Evolutionary conservation across 2,888 invertebrate species (phyloP), one percentile per base, ranked within the genome.

Genomic region (Laspeyria flexula): DNA sequence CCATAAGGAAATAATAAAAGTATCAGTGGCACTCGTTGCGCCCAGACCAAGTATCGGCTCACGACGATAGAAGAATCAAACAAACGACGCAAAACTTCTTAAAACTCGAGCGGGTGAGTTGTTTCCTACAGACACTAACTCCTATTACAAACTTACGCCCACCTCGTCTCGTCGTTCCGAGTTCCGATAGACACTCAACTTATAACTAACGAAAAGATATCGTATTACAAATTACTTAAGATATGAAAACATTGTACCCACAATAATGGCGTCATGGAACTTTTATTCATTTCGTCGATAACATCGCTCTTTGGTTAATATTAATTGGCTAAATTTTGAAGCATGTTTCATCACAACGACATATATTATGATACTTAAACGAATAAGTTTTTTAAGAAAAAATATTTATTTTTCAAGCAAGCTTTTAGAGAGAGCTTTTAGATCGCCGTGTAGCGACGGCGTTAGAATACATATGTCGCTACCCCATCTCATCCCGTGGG

Each of bases 1-100:
- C 73, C 67, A 75, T 77, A 74, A 79, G 77, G 79, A 83, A 84
- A 86, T 85, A 88, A 88, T 86, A 88, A 84, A 86, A 86, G 86
- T 85, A 86, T 86, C 80, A 77, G 75, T 69, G 62, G 72, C 76
- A 75, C 80, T 80, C 77, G 67, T 79, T 62, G 73, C 65, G 70
- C 67, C 56, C 60, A 60, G 55, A 64, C 62, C 64, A 76, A 79
- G 83, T 85, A 83, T 82, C 77, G 65, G 64, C 55, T 58, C 70
- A 58, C 60, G 47, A 65, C 69, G 79, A 79, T 77, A 76, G 79
- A 83, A 77, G 81, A 87, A 86, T 85, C 83, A 85, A 86, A 86
- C 83, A 84, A 83, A 83, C 85, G 64, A 70, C 64, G 73, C 52
- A 50, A 53, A 85, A 89, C 72, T 87, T 88, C 77, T 80, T 68